A percentile compares a stretch with the other conserved stretches of the same genome.
phyloP scores from a whole-genome alignment of 2,888 invertebrate genomes.

The Noctua janthe region DNA sequence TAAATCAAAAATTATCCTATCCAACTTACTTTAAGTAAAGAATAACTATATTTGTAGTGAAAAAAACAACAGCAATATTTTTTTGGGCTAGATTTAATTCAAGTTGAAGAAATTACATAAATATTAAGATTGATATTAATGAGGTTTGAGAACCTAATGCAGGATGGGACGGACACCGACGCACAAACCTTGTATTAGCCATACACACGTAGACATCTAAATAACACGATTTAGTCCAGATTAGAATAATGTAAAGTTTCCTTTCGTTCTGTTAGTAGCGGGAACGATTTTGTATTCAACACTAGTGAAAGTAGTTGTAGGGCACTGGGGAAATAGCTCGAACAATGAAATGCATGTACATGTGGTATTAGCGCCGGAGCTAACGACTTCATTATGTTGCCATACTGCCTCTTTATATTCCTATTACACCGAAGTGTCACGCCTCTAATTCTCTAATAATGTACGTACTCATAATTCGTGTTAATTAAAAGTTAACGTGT shows the following conservation, averaged over 20 bases:
- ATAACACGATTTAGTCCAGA: slow-evolving; percentile 22
- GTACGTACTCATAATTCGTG: slow-evolving; percentile 11
- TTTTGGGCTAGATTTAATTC: not conserved
- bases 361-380: slow-evolving; percentile 35
- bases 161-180: not conserved
- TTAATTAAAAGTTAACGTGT: slow-evolving; percentile 43
- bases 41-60: not conserved
- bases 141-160: slow-evolving; percentile 10
- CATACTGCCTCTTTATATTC: slow-evolving; percentile 36
- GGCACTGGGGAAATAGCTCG: slow-evolving; percentile 56
- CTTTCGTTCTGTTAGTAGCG: slow-evolving; percentile 9
- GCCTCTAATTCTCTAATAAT: slow-evolving; percentile 29
- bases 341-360: slow-evolving; percentile 57
- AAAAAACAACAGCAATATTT: not conserved
- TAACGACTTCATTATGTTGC: slow-evolving; percentile 45
- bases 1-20: too few species aligned
- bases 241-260: slow-evolving; percentile 35
- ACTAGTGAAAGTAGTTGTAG: slow-evolving; percentile 49
- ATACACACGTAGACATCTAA: slow-evolving; percentile 1
- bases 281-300: slow-evolving; percentile 28
- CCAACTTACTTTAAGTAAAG: not conserved
- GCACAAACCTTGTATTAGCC: not conserved
- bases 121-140: slow-evolving; percentile 21
- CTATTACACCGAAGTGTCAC: slow-evolving; percentile 20
- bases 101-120: slow-evolving; percentile 11